Evolutionary conservation across 2,888 invertebrate species (phyloP).

Genomic region (Andrena dorsata): DNA sequence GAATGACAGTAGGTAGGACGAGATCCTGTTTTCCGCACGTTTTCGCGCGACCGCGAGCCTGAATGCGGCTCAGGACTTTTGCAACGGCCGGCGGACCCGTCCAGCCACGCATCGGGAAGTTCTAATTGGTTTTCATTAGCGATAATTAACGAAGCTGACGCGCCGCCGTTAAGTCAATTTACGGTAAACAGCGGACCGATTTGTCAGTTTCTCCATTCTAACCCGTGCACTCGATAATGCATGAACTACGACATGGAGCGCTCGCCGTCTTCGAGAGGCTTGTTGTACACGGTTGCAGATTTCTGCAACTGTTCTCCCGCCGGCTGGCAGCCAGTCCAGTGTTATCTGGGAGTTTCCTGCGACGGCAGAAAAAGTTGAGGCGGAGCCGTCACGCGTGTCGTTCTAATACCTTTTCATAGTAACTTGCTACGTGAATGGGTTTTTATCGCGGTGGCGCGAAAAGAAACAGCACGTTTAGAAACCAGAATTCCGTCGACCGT

Average conservation of each 20-base stretch:
- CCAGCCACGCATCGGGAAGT: conserved; percentile 51
- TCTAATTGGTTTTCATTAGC: conserved; percentile 72
- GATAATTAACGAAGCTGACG: conserved; percentile 66
- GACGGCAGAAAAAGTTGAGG: conserved; percentile 24
- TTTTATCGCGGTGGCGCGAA: conserved; percentile 49
- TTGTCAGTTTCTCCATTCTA: conserved; percentile 51
- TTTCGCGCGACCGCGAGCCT: conserved; percentile 21
- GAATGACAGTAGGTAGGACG: conserved; percentile 8
- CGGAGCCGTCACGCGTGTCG: conserved; percentile 23
- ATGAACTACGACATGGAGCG: conserved; percentile 13
- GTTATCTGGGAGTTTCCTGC: conserved; percentile 36
- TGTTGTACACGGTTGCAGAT: neutral
- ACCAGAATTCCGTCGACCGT: conserved; percentile 47
- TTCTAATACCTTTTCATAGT: conserved; percentile 36
- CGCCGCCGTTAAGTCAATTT: conserved; percentile 46
- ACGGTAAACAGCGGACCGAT: conserved; percentile 40
- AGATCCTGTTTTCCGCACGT: conserved; percentile 37
- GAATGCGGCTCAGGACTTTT: conserved; percentile 42
- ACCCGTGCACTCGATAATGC: conserved; percentile 34
- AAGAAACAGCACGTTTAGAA: conserved; percentile 39
- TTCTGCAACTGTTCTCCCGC: neutral
- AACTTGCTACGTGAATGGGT: conserved; percentile 37
- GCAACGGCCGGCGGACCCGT: conserved; percentile 40
- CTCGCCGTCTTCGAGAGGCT: neutral
- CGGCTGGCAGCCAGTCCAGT: neutral